Conservation (phyloP, 2,797 vertebrate species). For the Sparus aurata region DNA sequence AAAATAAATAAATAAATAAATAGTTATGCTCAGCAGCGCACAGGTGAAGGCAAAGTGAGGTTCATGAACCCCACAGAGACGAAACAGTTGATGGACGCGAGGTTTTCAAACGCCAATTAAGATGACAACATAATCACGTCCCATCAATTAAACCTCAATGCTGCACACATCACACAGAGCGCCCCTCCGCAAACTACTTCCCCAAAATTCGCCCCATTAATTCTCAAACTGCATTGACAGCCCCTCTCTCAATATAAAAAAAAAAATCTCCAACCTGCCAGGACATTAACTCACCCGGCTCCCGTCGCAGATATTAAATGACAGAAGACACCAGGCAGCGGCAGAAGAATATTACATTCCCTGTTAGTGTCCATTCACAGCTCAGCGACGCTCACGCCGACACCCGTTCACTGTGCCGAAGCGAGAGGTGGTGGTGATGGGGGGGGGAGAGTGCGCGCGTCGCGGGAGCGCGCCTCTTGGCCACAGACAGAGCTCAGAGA, state of each 20-base stretch:
- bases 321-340: constrained; percentile 33
- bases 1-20: constrained; percentile 11
- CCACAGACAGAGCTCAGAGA: constrained; percentile 59
- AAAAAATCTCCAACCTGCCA: constrained; percentile 27
- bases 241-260: neutral
- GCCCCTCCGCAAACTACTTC: constrained; percentile 64
- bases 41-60: constrained; percentile 36
- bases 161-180: constrained; percentile 8
- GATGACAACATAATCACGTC: constrained; percentile 8
- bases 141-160: constrained; percentile 26
- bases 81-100: neutral
- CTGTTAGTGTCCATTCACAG: constrained; percentile 69
- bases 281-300: constrained; percentile 71
- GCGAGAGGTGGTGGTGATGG: neutral
- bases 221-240: constrained; percentile 45
- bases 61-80: constrained; percentile 4
- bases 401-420: constrained; percentile 64
- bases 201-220: constrained; percentile 45
- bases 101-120: constrained; percentile 28
- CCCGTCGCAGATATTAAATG: constrained; percentile 42
- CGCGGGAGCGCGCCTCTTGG: constrained; percentile 70
- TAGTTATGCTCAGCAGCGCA: constrained; percentile 50
- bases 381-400: constrained; percentile 70
- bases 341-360: constrained; percentile 65
- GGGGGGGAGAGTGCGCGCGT: constrained; percentile 47